These are phyloP conservation scores for Remorina albescens DNA, from an alignment of 2,797 vertebrate genomes.

Conservation along the genomic window DNA sequence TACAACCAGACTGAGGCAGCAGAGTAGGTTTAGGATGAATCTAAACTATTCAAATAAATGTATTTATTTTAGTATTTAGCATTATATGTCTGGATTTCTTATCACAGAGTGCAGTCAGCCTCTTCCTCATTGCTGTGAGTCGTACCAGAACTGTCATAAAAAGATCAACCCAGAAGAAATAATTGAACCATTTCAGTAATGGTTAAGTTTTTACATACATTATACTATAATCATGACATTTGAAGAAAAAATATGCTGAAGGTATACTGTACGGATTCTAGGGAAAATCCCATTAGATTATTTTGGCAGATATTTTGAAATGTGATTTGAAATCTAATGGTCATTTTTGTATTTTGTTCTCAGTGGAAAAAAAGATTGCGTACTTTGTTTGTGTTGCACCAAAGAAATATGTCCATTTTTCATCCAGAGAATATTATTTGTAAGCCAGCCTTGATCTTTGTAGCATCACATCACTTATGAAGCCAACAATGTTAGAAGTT, in stretches of 20 bases:
- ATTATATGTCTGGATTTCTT: not conserved
- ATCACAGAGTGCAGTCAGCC: not conserved
- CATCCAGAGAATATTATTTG: too few species aligned
- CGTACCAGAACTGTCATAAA: not conserved
- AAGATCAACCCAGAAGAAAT: not conserved
- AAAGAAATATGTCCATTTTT: too few species aligned
- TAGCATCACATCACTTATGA: too few species aligned
- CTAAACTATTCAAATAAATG: not conserved
- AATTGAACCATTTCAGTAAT: not conserved
- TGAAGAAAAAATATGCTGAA: not conserved
- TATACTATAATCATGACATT: not conserved
- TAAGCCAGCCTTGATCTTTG: too few species aligned
- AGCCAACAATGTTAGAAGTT: too few species aligned
- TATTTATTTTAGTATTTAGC: too few species aligned
- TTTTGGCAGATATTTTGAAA: too few species aligned
- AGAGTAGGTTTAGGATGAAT: not conserved
- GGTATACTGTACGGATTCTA: not conserved
- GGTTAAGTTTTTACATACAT: not conserved
- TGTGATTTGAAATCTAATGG: too few species aligned
- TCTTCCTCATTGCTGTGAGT: not conserved
- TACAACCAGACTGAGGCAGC: not conserved
- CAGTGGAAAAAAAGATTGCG: too few species aligned
- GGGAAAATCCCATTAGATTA: too few species aligned
- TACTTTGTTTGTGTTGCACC: too few species aligned
- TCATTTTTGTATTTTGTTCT: too few species aligned